A percentile compares a stretch with the other conserved stretches of the same genome.
These are phyloP conservation scores for Alcedo atthis DNA, from an alignment of 2,797 vertebrate species.

Conservation along the genomic window DNA sequence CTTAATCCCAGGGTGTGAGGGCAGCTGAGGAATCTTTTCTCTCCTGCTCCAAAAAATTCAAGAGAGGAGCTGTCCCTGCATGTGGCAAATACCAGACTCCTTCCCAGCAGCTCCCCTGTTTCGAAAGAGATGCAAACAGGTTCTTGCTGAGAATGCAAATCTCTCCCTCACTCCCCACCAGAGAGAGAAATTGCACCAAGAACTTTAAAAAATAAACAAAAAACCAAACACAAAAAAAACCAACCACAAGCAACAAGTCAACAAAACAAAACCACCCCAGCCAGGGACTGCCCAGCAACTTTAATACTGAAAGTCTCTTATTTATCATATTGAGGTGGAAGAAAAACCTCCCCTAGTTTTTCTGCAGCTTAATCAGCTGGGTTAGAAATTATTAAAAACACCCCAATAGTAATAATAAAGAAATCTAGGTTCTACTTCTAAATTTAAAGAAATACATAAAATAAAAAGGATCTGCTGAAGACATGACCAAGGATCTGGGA, in stretches of 20 bases:
- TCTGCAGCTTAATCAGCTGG: no score
- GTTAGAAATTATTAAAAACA: no score
- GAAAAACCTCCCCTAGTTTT: background rate
- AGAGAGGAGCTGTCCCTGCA: slow-evolving; percentile 20
- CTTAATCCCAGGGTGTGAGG: background rate
- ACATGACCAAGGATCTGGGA: background rate
- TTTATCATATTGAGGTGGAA: background rate
- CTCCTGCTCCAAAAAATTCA: background rate
- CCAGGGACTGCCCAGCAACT: background rate
- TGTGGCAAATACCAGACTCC: background rate
- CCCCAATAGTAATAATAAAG: no score
- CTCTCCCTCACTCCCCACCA: no score
- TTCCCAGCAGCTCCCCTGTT: background rate
- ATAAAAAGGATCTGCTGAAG: background rate
- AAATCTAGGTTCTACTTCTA: no score
- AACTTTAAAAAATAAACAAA: no score
- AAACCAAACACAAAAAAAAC: no score
- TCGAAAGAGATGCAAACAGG: background rate
- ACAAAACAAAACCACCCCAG: no score
- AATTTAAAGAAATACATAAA: background rate
- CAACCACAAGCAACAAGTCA: no score
- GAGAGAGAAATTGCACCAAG: no score
- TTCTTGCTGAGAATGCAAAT: background rate
- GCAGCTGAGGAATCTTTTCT: background rate
- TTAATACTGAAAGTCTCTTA: fast-evolving